Evolutionary conservation across 2,797 vertebrate genomes (phyloP).

Genomic region (Dryobates pubescens): DNA sequence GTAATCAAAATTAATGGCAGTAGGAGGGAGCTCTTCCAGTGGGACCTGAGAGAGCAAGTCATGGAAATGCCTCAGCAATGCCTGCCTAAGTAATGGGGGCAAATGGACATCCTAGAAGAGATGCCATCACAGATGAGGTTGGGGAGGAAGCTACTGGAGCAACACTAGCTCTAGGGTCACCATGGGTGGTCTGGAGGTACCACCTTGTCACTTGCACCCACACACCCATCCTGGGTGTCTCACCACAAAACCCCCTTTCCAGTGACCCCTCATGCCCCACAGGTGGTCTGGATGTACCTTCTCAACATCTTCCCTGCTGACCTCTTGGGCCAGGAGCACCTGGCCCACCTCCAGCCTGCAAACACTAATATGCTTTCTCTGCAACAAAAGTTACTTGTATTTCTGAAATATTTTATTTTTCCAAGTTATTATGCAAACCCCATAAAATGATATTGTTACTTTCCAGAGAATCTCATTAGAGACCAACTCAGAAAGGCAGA

Average conservation of each 20-base stretch:
- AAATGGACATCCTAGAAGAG: not conserved
- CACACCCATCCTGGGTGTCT: too few species aligned
- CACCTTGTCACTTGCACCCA: too few species aligned
- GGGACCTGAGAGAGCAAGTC: not conserved
- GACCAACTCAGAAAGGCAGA: not conserved
- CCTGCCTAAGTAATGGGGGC: not conserved
- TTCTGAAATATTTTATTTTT: not conserved
- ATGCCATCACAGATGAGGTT: not conserved
- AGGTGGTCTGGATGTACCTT: too few species aligned
- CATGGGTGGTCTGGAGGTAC: too few species aligned
- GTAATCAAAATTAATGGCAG: not conserved
- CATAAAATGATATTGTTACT: not conserved
- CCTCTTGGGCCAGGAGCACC: too few species aligned
- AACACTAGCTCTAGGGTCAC: not conserved
- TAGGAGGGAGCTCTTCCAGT: not conserved
- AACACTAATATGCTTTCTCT: not conserved
- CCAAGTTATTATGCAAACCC: not conserved
- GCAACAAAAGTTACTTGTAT: not conserved
- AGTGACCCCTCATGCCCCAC: too few species aligned
- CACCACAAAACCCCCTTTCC: too few species aligned
- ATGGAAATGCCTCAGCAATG: not conserved
- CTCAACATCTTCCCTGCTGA: too few species aligned
- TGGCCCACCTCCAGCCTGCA: not conserved
- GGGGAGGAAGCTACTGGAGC: not conserved
- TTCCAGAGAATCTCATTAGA: not conserved